Evolutionary conservation across 2,113 vertebrate species (phyloP), one percentile per base, ranked within the genome.

Genomic region (Antechinus flavipes): DNA sequence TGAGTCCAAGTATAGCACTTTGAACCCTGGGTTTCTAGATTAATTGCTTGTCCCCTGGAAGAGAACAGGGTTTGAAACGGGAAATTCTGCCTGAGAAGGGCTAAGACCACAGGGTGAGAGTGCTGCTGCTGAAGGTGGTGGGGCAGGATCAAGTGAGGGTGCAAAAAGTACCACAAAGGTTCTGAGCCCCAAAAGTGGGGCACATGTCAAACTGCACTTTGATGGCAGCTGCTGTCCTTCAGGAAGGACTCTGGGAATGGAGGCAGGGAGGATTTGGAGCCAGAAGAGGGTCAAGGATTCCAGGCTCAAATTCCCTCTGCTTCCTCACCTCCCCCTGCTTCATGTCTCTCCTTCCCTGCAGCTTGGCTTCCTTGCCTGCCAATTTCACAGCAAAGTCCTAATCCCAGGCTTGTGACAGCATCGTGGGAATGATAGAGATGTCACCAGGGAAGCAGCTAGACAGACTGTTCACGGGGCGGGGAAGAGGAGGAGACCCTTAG

Each of bases 401-500:
- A 90, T 90, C 46, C 46, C 26, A 27, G 10, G 46, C 19, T 90
- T 90, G 46, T 90, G 89, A 90, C 89, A 90, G n/a, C 25, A 47
- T 11, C 27, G 26, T 90, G 89, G 89, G 47, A 23, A 90, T 49
- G 89, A 49, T 26, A 47, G 24, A 90, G 89, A 90, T 90, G 89
- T 90, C 46, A 90, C 42, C 46, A 90, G 47, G 46, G 42, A 46
- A 90, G 89, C 46, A 90, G 23, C 47, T 27, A 49, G 89, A 90
- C 23, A 25, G 89, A 49, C 8, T 90, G 96, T 92, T 96, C 55
- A 96, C 97, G 97, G 27, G 46, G 89, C 46, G 47, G 47, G 49
- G 42, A 90, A 4, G 25, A 26, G 89, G 54, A 54, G 58, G 58
- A 68, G 27, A 11, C 27, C 30, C 35, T 30, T 11, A 68, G 58